Conservation (phyloP, 2,113 vertebrate species). For the Arizona elegans region DNA sequence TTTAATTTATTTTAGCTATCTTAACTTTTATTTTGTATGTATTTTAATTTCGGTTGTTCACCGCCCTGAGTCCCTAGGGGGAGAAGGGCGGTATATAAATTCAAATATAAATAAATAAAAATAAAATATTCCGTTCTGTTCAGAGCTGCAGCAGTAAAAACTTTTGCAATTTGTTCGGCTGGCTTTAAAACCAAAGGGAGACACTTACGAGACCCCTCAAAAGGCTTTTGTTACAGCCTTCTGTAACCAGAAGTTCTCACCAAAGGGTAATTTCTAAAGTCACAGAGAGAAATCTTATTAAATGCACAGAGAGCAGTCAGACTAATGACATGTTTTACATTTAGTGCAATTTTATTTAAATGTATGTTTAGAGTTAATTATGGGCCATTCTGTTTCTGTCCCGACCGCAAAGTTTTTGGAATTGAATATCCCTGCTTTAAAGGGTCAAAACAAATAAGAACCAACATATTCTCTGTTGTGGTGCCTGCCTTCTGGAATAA, state of each 20-base stretch:
- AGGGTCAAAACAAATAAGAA: background rate
- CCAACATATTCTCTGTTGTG: background rate
- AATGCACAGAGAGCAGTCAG: background rate
- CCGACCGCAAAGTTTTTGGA: background rate
- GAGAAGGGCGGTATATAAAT: too few relatives aligned
- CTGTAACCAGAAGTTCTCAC: background rate
- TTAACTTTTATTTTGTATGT: too few relatives aligned
- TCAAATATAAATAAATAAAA: too few relatives aligned
- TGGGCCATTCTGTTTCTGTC: background rate
- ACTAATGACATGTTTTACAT: background rate
- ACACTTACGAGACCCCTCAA: background rate
- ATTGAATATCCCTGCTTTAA: background rate
- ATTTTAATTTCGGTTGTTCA: too few relatives aligned
- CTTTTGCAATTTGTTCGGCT: background rate
- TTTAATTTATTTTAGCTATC: too few relatives aligned
- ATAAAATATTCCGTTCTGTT: too few relatives aligned
- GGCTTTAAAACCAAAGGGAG: background rate
- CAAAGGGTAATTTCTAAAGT: background rate
- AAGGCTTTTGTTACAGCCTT: background rate
- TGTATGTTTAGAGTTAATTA: background rate
- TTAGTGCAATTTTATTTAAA: background rate
- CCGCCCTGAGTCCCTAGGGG: too few relatives aligned
- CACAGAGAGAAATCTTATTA: background rate
- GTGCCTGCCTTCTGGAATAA: background rate
- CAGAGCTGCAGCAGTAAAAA: background rate